phyloP scores from a whole-genome alignment of 2,113 vertebrate genomes.

The Brachirus orientalis region DNA sequence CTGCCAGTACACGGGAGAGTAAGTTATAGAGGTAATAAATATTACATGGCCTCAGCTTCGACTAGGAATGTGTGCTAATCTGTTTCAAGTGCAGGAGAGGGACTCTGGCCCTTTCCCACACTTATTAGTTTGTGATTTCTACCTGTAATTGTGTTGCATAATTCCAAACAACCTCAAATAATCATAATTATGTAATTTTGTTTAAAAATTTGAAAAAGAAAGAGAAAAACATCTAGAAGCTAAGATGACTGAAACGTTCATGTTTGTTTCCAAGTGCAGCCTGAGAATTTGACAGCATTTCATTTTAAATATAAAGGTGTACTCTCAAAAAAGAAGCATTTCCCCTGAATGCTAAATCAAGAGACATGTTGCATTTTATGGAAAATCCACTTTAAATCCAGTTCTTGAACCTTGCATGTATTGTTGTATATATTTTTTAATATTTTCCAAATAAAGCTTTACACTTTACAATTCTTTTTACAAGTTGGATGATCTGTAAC shows the following conservation, averaged over 20 bases:
- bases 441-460: no score
- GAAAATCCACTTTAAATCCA: no score
- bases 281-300: neutral
- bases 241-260: neutral
- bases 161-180: slow-evolving; percentile 1
- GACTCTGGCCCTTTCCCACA: slow-evolving; percentile 13
- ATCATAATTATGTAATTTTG: neutral
- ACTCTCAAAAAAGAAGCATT: neutral
- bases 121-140: slow-evolving; percentile 39
- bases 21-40: slow-evolving; percentile 77
- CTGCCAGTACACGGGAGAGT: slow-evolving; percentile 58
- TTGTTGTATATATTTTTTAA: no score
- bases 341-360: neutral
- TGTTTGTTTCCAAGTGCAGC: neutral
- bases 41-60: slow-evolving; percentile 67
- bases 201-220: neutral
- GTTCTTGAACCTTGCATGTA: no score
- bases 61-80: slow-evolving; percentile 66
- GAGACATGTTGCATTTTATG: no score
- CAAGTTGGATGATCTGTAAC: no score
- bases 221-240: neutral
- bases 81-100: slow-evolving; percentile 57
- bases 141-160: neutral
- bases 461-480: no score
- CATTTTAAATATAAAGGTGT: no score